Evolutionary conservation across 2,113 vertebrate species (phyloP), one percentile per base, ranked within the genome.

Genomic region (Bubo bubo): DNA sequence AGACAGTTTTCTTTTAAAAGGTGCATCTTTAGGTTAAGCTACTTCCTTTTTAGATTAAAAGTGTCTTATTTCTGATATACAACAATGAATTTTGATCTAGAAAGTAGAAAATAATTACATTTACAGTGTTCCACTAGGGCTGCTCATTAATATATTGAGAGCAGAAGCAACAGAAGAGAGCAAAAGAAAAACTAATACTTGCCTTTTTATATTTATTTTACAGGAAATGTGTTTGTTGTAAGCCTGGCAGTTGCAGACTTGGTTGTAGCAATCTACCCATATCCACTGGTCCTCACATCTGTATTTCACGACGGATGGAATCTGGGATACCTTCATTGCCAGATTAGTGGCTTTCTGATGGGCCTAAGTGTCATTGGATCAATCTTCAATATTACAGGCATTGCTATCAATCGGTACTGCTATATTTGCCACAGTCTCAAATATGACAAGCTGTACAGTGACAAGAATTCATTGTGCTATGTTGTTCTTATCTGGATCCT

Each of bases 381-480:
- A 14, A 98, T 99, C 95, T 99, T 99, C 98, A 99, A 99, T 95
- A 99, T 99, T 97, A 99, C 99, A 2, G 99, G 99, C 92, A 99
- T 99, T 21, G 99, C 99, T 91, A 98, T 99, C 89, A 99, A 99
- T 96, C 98, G 99, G 30, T 99, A 99, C 96, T 99, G 99, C 95
- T 99, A 99, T 89, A 99, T 99, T 98, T 99, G 99, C 97, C 99
- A 99, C 98, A 99, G 99, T 85, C 98, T 99, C 95, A 99, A 98
- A 95, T 99, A 99, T 0, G 98, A 99, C 95, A 99, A 98, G 88
- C 97, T 99, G 49, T 99, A 99, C 98, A 99, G 99, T 13, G 97
- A 98, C 98, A 99, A 98, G 96, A 99, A 99, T 95, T 99, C 99
- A 0, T 93, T 99, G 64, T 99, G 99, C 97, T 99, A 98, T 6